Conservation (phyloP, 92 coral and sea anemone species). For the Heteractis magnifica region DNA sequence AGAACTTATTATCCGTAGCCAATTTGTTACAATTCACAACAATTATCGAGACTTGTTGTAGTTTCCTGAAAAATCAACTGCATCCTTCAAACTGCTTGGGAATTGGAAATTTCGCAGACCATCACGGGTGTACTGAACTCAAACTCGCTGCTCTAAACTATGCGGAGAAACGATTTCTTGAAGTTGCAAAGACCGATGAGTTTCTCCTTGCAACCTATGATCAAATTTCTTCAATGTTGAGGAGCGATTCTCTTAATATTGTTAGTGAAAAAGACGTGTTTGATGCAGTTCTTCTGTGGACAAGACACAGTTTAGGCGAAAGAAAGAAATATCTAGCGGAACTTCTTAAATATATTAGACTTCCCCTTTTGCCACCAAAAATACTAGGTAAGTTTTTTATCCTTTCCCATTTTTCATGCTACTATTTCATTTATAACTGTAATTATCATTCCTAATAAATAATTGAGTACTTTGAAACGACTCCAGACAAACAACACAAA, state of each 20-base stretch:
- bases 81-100: conserved; percentile 96
- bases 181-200: conserved; percentile 87
- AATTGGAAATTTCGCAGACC: conserved; percentile 88
- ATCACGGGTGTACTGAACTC: conserved; percentile 71
- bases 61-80: conserved; percentile 80
- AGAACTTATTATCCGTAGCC: conserved; percentile 77
- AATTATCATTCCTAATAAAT: neutral
- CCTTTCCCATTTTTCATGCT: neutral
- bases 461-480: neutral
- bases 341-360: conserved; percentile 69
- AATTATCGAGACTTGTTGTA: conserved; percentile 84
- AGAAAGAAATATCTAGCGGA: conserved; percentile 70
- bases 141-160: conserved; percentile 70
- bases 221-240: conserved; percentile 72
- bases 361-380: conserved; percentile 89
- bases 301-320: conserved; percentile 58
- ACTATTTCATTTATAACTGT: neutral
- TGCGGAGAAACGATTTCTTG: conserved; percentile 86
- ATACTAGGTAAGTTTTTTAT: conserved; percentile 68
- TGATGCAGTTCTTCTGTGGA: conserved; percentile 83
- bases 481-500: neutral
- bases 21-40: conserved; percentile 87
- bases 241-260: conserved; percentile 76
- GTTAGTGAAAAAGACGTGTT: conserved; percentile 91
- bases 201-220: conserved; percentile 78